Base-by-base conservation (phyloP, 2,113 vertebrate species). In the Proteles cristata region DNA sequence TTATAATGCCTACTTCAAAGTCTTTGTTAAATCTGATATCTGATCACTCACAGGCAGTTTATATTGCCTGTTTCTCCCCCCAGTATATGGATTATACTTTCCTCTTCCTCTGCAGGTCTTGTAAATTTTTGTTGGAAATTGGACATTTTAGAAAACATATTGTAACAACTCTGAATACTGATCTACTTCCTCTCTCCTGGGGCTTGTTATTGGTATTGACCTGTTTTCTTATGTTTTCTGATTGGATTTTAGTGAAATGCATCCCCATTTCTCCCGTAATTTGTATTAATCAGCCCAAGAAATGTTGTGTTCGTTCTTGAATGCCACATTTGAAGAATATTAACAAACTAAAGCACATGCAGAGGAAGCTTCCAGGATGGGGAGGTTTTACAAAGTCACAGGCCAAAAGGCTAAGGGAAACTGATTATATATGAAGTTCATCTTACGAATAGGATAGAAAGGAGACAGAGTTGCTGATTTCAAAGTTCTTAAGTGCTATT, bases 341-440 rank as follows among this genome's bases (percentile, higher is more conserved):
- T 89, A 96, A 90, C 35, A 96, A 96, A 97, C 43, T 58, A 88
- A 97, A 71, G 43, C 25, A 94, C 21, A 28, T 39, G 53, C 26
- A 90, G 19, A 88, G 25, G 43, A 88, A 88, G 21, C 39, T 95
- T 87, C 19, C 43, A 90, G 35, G 45, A 48, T 28, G 26, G 33
- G 15, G 11, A 63, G 19, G 48, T 12, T 43, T 90, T 88, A 71
- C 89, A 89, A 88, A 68, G 10, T 14, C 35, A 93, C 1, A 96
- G 39, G 91, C 58, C 73, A 83, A 95, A 94, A 33, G 6, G 55
- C 48, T 96, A 71, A 88, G 26, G 26, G n/a, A 33, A 92, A 90
- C 0, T 94, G 7, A 80, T 88, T 90, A 89, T 92, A 89, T 33
- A 93, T 85, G 35, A 94, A 92, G 45, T 65, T 68, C 7, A 66